Evolutionary conservation across 2,113 vertebrate genomes (phyloP).

Genomic region (Poeciliopsis prolifica): DNA sequence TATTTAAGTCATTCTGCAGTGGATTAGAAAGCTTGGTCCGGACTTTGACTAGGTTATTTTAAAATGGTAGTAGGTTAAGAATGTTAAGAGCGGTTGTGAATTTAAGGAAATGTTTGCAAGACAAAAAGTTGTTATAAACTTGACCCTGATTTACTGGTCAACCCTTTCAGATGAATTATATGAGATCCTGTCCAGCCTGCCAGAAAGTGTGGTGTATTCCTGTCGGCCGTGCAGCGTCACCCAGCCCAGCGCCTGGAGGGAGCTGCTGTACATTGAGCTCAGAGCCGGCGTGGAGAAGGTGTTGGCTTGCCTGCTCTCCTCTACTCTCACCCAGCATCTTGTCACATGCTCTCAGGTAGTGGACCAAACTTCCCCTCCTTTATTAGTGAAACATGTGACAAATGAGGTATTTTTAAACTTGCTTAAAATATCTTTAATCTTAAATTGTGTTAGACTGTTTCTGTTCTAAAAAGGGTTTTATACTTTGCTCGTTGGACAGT

Average conservation of each 20-base stretch:
- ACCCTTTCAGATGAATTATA: constrained; percentile 87
- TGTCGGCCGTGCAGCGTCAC: constrained; percentile 87
- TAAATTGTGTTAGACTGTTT: background rate
- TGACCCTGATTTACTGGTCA: background rate
- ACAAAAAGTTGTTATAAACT: background rate
- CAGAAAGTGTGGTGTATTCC: constrained; percentile 90
- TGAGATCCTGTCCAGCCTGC: constrained; percentile 91
- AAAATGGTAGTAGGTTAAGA: too few relatives aligned
- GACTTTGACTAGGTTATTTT: too few relatives aligned
- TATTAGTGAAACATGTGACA: background rate
- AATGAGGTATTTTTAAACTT: too few relatives aligned
- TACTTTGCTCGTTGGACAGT: background rate
- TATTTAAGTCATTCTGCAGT: too few relatives aligned
- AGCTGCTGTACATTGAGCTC: constrained; percentile 85
- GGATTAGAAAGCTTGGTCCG: too few relatives aligned
- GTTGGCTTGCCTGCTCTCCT: constrained; percentile 85
- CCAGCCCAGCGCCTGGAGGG: constrained; percentile 85
- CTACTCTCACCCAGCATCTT: constrained; percentile 83
- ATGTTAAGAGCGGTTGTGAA: too few relatives aligned
- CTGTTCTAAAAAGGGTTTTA: background rate
- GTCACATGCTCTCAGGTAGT: constrained; percentile 85
- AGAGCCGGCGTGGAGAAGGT: constrained; percentile 87
- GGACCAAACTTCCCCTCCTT: background rate
- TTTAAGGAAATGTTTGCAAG: too few relatives aligned
- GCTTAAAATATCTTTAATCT: too few relatives aligned